These are phyloP conservation scores for Pyrocephalus nanus DNA, from an alignment of 2,797 vertebrate genomes.

Conservation along the genomic window DNA sequence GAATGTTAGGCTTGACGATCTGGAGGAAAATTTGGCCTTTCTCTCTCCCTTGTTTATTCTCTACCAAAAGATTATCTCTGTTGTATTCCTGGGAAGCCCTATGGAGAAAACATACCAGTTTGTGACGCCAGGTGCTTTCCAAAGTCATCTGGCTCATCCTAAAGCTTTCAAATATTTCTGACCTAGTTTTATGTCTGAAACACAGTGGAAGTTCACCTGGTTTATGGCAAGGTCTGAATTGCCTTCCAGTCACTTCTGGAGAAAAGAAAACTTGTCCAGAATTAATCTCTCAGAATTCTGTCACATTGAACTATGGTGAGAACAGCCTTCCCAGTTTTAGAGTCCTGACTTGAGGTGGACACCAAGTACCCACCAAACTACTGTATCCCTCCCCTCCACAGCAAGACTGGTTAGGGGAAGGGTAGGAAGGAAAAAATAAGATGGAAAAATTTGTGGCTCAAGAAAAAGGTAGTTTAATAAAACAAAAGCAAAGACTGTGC, in stretches of 20 bases:
- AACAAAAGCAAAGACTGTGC: background rate
- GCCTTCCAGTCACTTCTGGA: background rate
- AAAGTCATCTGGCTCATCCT: background rate
- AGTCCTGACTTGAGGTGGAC: background rate
- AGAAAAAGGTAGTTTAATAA: background rate
- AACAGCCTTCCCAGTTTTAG: background rate
- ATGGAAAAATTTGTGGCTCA: background rate
- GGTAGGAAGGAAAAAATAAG: background rate
- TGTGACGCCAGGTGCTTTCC: background rate
- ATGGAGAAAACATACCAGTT: background rate
- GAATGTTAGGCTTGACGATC: background rate
- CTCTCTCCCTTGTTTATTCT: background rate
- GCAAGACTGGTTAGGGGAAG: background rate
- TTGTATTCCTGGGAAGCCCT: background rate
- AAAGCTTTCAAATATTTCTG: background rate
- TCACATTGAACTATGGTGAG: background rate
- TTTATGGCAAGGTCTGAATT: background rate
- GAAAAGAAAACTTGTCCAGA: background rate
- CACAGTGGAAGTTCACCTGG: background rate
- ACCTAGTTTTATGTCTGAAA: background rate
- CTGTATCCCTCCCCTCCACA: background rate
- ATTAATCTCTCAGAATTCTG: background rate
- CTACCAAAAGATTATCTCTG: background rate
- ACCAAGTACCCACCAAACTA: background rate
- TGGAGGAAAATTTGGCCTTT: background rate